Evolutionary conservation across 1,140 invertebrate species (phyloP).

Genomic region (Cydia splendana): DNA sequence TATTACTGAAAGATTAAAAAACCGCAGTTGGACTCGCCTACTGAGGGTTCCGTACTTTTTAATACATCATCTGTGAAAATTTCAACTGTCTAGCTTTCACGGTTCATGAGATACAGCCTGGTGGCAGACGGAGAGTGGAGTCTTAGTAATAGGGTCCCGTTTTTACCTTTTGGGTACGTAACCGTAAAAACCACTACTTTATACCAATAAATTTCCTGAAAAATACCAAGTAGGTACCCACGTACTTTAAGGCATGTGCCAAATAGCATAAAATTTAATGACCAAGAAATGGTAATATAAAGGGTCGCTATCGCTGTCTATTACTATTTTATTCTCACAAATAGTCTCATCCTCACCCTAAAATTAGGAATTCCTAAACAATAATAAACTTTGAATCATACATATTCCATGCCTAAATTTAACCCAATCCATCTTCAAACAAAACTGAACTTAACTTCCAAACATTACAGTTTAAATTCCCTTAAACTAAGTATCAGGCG

Average conservation of each 20-base stretch:
- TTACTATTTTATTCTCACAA: background rate
- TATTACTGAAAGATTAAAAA: too few relatives aligned
- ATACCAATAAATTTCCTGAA: too few relatives aligned
- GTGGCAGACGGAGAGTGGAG: too few relatives aligned
- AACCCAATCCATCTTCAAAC: background rate
- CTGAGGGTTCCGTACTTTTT: too few relatives aligned
- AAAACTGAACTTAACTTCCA: background rate
- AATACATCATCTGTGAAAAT: too few relatives aligned
- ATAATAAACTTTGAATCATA: background rate
- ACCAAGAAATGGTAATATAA: background rate
- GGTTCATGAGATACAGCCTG: too few relatives aligned
- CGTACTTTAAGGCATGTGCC: background rate
- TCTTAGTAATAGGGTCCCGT: too few relatives aligned
- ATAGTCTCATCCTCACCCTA: background rate
- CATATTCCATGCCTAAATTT: background rate
- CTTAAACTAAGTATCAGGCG: background rate
- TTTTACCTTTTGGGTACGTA: too few relatives aligned
- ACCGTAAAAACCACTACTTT: too few relatives aligned
- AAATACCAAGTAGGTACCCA: background rate
- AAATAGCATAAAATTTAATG: background rate
- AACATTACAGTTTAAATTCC: background rate
- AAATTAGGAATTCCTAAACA: slow-evolving; percentile 5
- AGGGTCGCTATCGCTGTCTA: background rate
- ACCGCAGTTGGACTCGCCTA: too few relatives aligned
- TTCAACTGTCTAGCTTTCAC: too few relatives aligned